These are phyloP conservation scores for Bettongia penicillata DNA, from an alignment of 2,113 vertebrate species.

Conservation along the genomic window DNA sequence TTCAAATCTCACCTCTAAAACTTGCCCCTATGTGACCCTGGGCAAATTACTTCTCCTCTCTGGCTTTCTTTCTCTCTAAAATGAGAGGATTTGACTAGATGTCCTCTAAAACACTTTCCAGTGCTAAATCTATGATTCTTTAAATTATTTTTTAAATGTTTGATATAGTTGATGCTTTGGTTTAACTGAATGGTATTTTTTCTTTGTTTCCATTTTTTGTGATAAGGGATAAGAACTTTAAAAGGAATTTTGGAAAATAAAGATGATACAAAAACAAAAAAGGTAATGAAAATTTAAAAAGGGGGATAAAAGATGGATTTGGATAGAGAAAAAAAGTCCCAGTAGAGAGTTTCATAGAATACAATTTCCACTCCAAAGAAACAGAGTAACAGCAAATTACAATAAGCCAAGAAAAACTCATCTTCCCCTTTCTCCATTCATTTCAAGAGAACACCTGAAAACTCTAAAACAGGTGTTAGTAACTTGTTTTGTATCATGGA, in stretches of 20 bases:
- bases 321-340: not conserved
- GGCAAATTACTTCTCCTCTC: not conserved
- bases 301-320: not conserved
- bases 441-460: not conserved
- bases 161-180: not conserved
- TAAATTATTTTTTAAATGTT: not conserved
- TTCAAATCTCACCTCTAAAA: not conserved
- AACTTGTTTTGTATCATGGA: not conserved
- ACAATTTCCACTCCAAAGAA: not conserved
- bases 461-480: not conserved
- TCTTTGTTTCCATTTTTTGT: not conserved
- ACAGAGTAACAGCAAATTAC: not conserved
- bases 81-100: not conserved
- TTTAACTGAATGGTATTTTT: not conserved
- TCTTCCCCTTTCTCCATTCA: not conserved
- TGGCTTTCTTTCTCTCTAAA: not conserved
- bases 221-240: not conserved
- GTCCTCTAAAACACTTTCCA: too few relatives aligned
- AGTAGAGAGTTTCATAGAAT: not conserved
- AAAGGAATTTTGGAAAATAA: not conserved
- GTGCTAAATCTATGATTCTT: too few relatives aligned
- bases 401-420: not conserved
- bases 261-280: not conserved
- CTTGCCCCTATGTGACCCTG: not conserved
- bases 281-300: not conserved